A percentile compares a stretch with the other conserved stretches of the same genome.
Conservation (phyloP, 2,888 invertebrate genomes). For the Liopterus haemorrhoidalis region DNA sequence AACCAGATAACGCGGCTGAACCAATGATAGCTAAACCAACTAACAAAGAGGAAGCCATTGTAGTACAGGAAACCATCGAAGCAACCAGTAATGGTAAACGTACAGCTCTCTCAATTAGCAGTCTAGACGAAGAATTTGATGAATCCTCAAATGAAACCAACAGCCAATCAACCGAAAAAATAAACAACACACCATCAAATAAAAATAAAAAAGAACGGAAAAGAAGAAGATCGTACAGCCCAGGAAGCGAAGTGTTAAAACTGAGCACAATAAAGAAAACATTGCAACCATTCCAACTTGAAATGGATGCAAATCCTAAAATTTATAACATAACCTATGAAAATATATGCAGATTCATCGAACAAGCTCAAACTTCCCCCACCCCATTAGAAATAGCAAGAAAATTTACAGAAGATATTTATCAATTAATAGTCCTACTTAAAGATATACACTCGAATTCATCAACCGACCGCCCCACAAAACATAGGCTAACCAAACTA, state of each 20-base stretch:
- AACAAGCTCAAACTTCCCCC: slow-evolving; percentile 2
- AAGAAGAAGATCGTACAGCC: no score
- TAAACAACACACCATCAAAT: not conserved
- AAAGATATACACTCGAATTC: slow-evolving; percentile 4
- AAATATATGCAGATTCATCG: slow-evolving; percentile 12
- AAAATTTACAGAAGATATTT: no score
- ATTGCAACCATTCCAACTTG: no score
- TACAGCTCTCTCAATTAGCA: no score
- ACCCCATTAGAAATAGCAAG: no score
- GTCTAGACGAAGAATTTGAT: not conserved
- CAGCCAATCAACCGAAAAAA: not conserved
- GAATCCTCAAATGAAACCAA: not conserved
- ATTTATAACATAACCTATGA: not conserved
- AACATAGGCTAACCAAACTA: slow-evolving; percentile 15
- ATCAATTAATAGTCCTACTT: slow-evolving; percentile 5
- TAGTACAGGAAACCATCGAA: no score
- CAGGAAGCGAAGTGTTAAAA: no score
- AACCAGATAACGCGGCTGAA: no score
- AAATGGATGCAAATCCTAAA: not conserved
- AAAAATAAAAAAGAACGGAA: not conserved
- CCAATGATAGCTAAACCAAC: no score
- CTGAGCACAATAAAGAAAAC: no score
- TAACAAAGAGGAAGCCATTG: no score
- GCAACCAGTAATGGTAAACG: no score
- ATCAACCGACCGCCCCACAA: slow-evolving; percentile 8